phyloP scores from a whole-genome alignment of 2,888 invertebrate species.

The Trissolcus brochymenae region DNA sequence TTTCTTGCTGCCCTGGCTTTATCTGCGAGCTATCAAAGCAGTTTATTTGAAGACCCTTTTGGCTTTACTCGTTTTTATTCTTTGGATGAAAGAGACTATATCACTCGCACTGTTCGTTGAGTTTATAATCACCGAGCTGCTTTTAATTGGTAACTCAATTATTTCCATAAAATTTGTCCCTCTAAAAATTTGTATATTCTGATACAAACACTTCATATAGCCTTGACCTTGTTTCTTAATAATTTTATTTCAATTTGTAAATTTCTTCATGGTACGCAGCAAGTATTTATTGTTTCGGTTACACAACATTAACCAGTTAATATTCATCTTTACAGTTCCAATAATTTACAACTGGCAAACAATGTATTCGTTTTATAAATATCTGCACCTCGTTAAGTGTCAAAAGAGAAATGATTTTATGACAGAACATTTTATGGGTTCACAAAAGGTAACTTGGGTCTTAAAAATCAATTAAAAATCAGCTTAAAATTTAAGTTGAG shows the following conservation, averaged over 20 bases:
- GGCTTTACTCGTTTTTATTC: constrained; percentile 57
- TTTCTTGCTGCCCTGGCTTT: constrained; percentile 70
- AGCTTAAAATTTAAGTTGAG: not conserved
- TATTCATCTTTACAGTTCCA: constrained; percentile 45
- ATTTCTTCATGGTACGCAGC: too few species aligned
- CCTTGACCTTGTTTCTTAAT: too few species aligned
- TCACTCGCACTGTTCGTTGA: constrained; percentile 60
- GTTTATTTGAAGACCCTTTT: constrained; percentile 66
- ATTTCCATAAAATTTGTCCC: not conserved
- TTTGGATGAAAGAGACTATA: constrained; percentile 62
- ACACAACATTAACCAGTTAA: constrained; percentile 30
- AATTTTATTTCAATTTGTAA: not conserved
- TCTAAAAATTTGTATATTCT: not conserved
- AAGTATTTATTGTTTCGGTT: too few species aligned
- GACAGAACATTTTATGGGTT: not conserved
- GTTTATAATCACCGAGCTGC: constrained; percentile 63
- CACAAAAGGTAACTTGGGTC: not conserved
- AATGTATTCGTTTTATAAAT: constrained; percentile 61
- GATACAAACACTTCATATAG: too few species aligned
- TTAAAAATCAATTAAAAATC: not conserved
- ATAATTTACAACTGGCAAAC: constrained; percentile 66
- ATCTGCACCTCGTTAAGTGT: constrained; percentile 5
- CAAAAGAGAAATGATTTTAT: not conserved
- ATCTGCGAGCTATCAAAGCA: constrained; percentile 66
- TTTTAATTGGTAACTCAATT: constrained; percentile 62